These are phyloP conservation scores for Lampris megalopsis DNA, from an alignment of 2,113 vertebrate genomes.

Conservation along the genomic window DNA sequence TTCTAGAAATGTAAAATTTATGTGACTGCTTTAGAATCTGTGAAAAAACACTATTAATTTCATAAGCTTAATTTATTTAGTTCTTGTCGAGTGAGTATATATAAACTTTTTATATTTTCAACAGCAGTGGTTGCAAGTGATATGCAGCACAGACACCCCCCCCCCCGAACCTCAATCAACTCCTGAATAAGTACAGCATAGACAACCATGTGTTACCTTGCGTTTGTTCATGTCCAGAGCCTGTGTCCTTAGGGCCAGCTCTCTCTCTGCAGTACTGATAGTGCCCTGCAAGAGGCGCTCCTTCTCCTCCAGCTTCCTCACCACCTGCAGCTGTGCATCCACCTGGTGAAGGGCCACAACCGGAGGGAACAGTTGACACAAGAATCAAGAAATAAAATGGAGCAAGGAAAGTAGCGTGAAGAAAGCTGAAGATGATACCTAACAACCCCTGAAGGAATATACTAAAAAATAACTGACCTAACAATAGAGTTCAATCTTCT, in stretches of 20 bases:
- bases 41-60: too few relatives aligned
- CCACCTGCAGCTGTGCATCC: slow-evolving; percentile 95
- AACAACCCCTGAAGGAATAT: too few relatives aligned
- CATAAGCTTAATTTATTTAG: too few relatives aligned
- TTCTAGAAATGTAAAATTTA: too few relatives aligned
- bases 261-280: slow-evolving; percentile 94
- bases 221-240: slow-evolving; percentile 98
- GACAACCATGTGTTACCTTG: slow-evolving; percentile 81
- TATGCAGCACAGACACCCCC: not conserved
- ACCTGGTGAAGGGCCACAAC: slow-evolving; percentile 80
- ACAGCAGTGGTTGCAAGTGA: not conserved
- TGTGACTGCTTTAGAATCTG: too few relatives aligned
- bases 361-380: not conserved
- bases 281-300: slow-evolving; percentile 97
- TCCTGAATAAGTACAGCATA: too few relatives aligned
- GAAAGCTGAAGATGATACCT: too few relatives aligned
- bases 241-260: slow-evolving; percentile 91
- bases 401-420: not conserved
- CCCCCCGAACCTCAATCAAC: too few relatives aligned
- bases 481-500: too few relatives aligned
- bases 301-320: slow-evolving; percentile 95
- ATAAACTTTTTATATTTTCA: not conserved
- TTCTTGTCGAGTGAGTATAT: too few relatives aligned
- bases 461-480: too few relatives aligned
- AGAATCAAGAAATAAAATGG: not conserved